Conservation (phyloP, 2,113 vertebrate species). For the Erinaceus europaeus region DNA sequence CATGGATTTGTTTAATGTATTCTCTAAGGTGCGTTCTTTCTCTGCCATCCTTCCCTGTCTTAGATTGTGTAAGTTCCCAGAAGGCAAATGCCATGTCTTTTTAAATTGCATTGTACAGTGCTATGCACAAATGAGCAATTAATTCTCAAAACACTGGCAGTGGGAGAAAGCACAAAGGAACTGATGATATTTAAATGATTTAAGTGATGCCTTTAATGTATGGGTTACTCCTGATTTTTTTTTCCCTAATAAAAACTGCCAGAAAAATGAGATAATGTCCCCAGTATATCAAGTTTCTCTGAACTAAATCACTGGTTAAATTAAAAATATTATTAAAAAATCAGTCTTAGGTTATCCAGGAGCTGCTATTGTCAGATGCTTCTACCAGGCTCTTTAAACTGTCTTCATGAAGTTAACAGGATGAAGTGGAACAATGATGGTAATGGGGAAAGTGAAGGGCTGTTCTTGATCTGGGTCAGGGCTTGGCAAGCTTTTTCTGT, state of each 20-base stretch:
- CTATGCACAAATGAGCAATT: slow-evolving; percentile 61
- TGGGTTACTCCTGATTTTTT: slow-evolving; percentile 28
- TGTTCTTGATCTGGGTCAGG: background rate
- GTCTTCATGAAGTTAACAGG: background rate
- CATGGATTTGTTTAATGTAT: slow-evolving; percentile 15
- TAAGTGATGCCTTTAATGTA: slow-evolving; percentile 64
- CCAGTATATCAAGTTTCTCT: slow-evolving; percentile 61
- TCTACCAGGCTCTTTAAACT: background rate
- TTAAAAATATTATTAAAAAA: slow-evolving; percentile 65
- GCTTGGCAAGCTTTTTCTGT: background rate
- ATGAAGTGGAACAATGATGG: background rate
- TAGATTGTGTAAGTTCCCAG: slow-evolving; percentile 46
- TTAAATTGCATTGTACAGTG: slow-evolving; percentile 54
- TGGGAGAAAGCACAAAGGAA: slow-evolving; percentile 46
- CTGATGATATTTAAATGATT: slow-evolving; percentile 60
- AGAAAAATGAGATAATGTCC: slow-evolving; percentile 53
- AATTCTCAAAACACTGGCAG: slow-evolving; percentile 62
- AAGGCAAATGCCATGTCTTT: slow-evolving; percentile 63
- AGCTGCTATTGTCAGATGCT: background rate
- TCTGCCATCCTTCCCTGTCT: slow-evolving; percentile 34
- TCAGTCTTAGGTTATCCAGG: slow-evolving; percentile 5
- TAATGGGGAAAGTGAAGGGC: background rate
- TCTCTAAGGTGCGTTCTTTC: slow-evolving; percentile 15
- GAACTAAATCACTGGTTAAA: slow-evolving; percentile 53
- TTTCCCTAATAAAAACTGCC: slow-evolving; percentile 61